phyloP scores from a whole-genome alignment of 2,797 vertebrate genomes.

The Neostethus bicornis region DNA sequence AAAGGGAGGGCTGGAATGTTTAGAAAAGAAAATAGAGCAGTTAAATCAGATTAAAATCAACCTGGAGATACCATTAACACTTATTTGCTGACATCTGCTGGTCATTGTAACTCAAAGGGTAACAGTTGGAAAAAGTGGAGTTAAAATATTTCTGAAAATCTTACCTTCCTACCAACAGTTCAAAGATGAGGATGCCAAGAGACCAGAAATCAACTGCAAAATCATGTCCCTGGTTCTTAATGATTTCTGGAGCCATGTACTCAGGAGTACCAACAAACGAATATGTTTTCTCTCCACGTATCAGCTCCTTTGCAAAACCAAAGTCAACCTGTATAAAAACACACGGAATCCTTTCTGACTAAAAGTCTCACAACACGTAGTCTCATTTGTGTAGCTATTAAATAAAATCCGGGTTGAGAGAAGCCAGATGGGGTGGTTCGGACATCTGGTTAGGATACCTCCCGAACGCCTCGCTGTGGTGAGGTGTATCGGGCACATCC shows the following conservation, averaged over 20 bases:
- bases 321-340: slow-evolving; percentile 82
- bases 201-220: slow-evolving; percentile 87
- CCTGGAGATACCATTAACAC: slow-evolving; percentile 10
- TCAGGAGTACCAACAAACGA: slow-evolving; percentile 87
- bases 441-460: no score
- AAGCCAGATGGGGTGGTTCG: no score
- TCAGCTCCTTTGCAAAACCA: slow-evolving; percentile 85
- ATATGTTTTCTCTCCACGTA: slow-evolving; percentile 83
- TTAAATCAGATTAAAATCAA: no score
- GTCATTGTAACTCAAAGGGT: slow-evolving; percentile 8
- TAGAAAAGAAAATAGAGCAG: slow-evolving; percentile 6
- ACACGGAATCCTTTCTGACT: background rate
- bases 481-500: no score
- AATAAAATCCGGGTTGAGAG: no score
- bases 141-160: no score
- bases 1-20: slow-evolving; percentile 79
- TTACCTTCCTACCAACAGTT: slow-evolving; percentile 84
- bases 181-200: slow-evolving; percentile 82
- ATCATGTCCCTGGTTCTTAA: slow-evolving; percentile 87
- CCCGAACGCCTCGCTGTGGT: no score
- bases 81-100: slow-evolving; percentile 69
- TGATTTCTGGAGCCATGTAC: slow-evolving; percentile 87
- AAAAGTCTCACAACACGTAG: background rate
- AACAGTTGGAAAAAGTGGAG: background rate
- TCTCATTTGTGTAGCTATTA: background rate